A percentile compares a stretch with the other conserved stretches of the same genome.
These are phyloP conservation scores for Ascaphus truei DNA, from an alignment of 2,113 vertebrate species.

Conservation along the genomic window DNA sequence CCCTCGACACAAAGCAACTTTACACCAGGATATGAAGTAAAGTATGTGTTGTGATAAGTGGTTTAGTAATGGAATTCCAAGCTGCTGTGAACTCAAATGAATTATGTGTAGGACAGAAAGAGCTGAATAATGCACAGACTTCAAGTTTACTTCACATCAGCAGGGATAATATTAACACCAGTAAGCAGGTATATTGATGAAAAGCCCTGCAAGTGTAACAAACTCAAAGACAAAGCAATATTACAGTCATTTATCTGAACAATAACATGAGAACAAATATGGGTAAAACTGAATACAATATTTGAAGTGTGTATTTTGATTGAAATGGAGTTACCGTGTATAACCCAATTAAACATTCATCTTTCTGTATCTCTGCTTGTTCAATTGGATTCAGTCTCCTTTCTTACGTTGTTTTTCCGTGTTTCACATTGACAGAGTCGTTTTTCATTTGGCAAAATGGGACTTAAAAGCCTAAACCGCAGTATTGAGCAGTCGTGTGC, in stretches of 20 bases:
- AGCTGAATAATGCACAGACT: constrained; percentile 42
- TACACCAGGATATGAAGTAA: neutral
- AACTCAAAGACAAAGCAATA: constrained; percentile 6
- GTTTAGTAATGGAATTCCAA: constrained; percentile 34
- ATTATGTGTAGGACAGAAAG: constrained; percentile 36
- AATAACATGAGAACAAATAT: constrained; percentile 8
- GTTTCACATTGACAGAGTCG: constrained; percentile 52
- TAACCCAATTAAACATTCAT: constrained; percentile 50
- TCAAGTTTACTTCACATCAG: constrained; percentile 44
- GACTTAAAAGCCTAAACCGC: constrained; percentile 55
- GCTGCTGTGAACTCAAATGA: constrained; percentile 22
- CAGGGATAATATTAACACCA: constrained; percentile 42
- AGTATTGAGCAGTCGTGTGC: constrained; percentile 50
- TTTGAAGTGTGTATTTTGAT: constrained; percentile 44
- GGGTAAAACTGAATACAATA: constrained; percentile 37
- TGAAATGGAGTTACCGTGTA: constrained; percentile 33
- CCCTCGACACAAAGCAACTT: constrained; percentile 1
- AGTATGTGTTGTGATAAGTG: constrained; percentile 20
- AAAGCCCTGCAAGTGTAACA: constrained; percentile 31
- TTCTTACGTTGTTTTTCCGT: constrained; percentile 48
- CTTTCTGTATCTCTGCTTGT: constrained; percentile 47
- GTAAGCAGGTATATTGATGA: constrained; percentile 38
- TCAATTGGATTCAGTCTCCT: constrained; percentile 49
- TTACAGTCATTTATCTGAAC: constrained; percentile 24
- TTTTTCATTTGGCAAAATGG: constrained; percentile 58